Evolutionary conservation across 1,140 invertebrate species (phyloP), one percentile per base, ranked within the genome.

Genomic region (Goniozus legneri): DNA sequence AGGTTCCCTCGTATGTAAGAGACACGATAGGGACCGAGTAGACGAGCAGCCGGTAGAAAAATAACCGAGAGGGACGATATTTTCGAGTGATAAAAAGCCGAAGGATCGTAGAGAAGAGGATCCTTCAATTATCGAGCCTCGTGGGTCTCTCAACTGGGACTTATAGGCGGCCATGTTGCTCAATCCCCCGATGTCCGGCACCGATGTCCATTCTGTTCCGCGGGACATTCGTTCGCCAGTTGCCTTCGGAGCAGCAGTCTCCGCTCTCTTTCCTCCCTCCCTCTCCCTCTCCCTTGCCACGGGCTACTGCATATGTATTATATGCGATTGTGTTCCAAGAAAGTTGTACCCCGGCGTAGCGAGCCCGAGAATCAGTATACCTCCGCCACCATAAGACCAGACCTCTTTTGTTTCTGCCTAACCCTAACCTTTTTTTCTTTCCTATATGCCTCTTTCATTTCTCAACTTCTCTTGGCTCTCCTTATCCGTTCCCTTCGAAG

Each of bases 251-350:
- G 24, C n/a, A n/a, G n/a, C n/a, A n/a, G n/a, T n/a, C n/a, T n/a
- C n/a, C n/a, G n/a, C n/a, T n/a, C n/a, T n/a, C n/a, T n/a, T n/a
- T n/a, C n/a, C n/a, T n/a, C n/a, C n/a, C n/a, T n/a, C n/a, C n/a
- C n/a, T n/a, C n/a, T n/a, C n/a, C n/a, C n/a, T n/a, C n/a, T n/a
- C n/a, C n/a, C n/a, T n/a, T n/a, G n/a, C n/a, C n/a, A n/a, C 39
- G 54, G 58, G 55, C 66, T 70, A 63, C 65, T 73, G 67, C 70
- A 73, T 70, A 73, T 73, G 68, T 71, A 73, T 73, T 71, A 73
- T 69, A 69, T 67, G 68, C 70, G 70, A 73, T 71, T 73, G 68
- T 70, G 65, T 73, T 71, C 70, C 62, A 49, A 71, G 70, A 71
- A 73, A 67, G 68, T 73, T 71, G 62, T 69, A 67, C 60, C 62